These are phyloP conservation scores for Oceanodroma tethys DNA, from an alignment of 2,113 vertebrate genomes.

Conservation along the genomic window DNA sequence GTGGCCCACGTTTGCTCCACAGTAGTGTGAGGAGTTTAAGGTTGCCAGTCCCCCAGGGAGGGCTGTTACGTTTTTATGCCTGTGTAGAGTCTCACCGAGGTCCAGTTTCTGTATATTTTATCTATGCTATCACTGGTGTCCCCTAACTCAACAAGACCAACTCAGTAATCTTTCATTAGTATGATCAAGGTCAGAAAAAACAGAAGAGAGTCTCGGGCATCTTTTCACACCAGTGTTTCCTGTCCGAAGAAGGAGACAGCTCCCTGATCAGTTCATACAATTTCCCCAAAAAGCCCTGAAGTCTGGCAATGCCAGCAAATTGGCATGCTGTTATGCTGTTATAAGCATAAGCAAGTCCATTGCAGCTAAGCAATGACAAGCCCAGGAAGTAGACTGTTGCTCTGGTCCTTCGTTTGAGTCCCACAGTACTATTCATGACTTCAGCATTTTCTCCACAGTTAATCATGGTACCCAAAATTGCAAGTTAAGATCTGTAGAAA, in stretches of 20 bases:
- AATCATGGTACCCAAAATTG: background rate
- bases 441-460: background rate
- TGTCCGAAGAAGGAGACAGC: background rate
- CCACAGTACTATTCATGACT: background rate
- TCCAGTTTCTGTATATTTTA: background rate
- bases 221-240: background rate
- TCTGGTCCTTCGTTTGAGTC: background rate
- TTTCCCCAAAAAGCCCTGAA: background rate
- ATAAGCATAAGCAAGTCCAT: background rate
- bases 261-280: background rate
- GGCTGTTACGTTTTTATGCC: background rate
- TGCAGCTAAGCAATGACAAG: background rate
- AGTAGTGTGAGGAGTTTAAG: background rate
- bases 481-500: background rate
- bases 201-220: background rate
- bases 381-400: background rate
- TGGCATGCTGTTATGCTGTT: accelerated
- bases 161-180: background rate
- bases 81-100: background rate
- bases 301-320: background rate
- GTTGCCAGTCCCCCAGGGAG: background rate
- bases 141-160: background rate
- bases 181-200: background rate
- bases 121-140: background rate
- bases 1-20: background rate